Base-by-base conservation (phyloP, 2,888 invertebrate species). In the Cremastobaeus sp. region DNA sequence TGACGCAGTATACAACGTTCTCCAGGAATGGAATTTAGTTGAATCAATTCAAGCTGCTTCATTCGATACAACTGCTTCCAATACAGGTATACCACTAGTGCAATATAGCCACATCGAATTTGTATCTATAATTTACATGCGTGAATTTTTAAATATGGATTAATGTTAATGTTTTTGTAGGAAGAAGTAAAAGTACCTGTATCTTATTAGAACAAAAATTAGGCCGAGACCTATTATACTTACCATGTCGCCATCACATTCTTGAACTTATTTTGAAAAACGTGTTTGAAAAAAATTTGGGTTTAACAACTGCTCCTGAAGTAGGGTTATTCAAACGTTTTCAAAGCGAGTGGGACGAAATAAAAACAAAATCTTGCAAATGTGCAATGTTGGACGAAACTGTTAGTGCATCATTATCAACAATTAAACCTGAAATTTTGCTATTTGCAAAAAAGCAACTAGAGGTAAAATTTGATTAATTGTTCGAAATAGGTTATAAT, bases 301-400 rank as follows among this genome's bases (percentile, higher is more conserved):
- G 47, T 14, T 0, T 18, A 17, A 65, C 54, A 30, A 28, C 65
- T 11, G 34, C 25, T 21, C 65, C 54, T 5, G 65, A 65, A 3
- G 54, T 65, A 12, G 6, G 20, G 8, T 30, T 65, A 35, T 65
- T 65, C 35, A 54, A 47, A 37, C 50, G 37, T n/a, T 65, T 65
- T 18, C 65, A 65, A 15, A 35, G 45, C n/a, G 21, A 15, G 1
- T 65, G 65, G 45, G 25, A 1, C 3, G 18, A 9, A 1, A 54
- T 65, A 5, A 28, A 65, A n/a, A 25, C 9, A 28, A 48, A 25
- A 0, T 30, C 18, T 3, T 60, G 15, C 12, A 48, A 47, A 21
- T 15, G 37, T 37, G 47, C 17, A 17, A 48, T 47, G 18, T 11
- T 17, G 11, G 60, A 60, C 21, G 18, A n/a, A n/a, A 30, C 18